A percentile compares a stretch with the other conserved stretches of the same genome.
These are phyloP conservation scores for Drosophila simulans DNA, from an alignment of 1,140 invertebrate species.

Conservation along the genomic window DNA sequence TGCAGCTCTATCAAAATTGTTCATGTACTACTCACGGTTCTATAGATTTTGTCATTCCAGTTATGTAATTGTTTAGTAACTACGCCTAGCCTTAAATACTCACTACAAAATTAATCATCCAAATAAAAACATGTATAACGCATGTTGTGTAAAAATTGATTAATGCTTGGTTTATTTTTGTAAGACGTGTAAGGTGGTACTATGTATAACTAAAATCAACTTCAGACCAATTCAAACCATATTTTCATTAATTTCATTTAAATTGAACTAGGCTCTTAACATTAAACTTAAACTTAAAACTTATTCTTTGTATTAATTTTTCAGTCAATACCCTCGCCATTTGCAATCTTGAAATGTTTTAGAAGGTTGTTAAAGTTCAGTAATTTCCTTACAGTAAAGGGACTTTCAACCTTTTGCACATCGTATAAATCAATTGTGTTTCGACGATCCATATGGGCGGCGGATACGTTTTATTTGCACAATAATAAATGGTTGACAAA, in stretches of 20 bases:
- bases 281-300: too few relatives aligned
- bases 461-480: slow-evolving; percentile 62
- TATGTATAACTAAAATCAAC: too few relatives aligned
- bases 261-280: too few relatives aligned
- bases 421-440: slow-evolving; percentile 65
- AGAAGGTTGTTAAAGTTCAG: not conserved
- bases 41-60: slow-evolving; percentile 67
- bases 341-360: too few relatives aligned
- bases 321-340: too few relatives aligned
- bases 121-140: slow-evolving; percentile 35
- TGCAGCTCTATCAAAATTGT: slow-evolving; percentile 46
- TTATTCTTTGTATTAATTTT: too few relatives aligned
- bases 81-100: slow-evolving; percentile 67
- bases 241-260: not conserved
- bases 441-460: slow-evolving; percentile 57
- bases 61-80: slow-evolving; percentile 61
- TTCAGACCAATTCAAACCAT: not conserved
- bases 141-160: slow-evolving; percentile 16
- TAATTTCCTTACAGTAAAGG: not conserved
- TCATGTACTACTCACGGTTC: slow-evolving; percentile 31
- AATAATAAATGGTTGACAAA: slow-evolving; percentile 58
- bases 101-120: slow-evolving; percentile 43
- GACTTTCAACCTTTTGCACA: slow-evolving; percentile 8
- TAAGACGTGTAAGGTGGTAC: not conserved
- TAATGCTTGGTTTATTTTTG: not conserved